These are phyloP conservation scores for Eueremaeus valkanovi DNA, from an alignment of 2,888 invertebrate species.

Conservation along the genomic window DNA sequence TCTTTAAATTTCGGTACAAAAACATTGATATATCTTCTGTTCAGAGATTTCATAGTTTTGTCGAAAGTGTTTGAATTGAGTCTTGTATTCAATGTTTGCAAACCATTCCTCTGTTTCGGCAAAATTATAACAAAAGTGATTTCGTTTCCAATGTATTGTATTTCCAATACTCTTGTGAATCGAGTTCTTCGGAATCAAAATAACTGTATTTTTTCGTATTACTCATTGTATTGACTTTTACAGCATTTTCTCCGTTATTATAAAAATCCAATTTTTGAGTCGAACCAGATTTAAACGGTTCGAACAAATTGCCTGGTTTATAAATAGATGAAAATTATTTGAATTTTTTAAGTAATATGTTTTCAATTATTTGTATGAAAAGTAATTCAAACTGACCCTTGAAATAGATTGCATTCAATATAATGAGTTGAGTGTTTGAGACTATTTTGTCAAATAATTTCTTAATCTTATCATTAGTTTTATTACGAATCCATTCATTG, in stretches of 20 bases:
- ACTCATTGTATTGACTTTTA: not conserved
- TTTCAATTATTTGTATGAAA: too few species aligned
- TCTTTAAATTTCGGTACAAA: not conserved
- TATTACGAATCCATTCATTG: not conserved
- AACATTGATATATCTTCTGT: not conserved
- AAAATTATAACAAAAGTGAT: conserved; percentile 17
- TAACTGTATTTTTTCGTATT: not conserved
- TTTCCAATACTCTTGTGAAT: not conserved
- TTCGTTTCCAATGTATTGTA: not conserved
- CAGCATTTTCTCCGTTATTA: not conserved
- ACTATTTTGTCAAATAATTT: not conserved
- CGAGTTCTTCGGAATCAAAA: not conserved
- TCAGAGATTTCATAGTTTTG: not conserved
- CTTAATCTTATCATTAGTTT: conserved; percentile 2
- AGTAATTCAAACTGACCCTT: too few species aligned
- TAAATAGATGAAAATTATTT: too few species aligned
- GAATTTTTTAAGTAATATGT: too few species aligned
- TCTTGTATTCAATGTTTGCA: not conserved
- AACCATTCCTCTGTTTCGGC: not conserved
- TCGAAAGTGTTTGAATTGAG: not conserved
- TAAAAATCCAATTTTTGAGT: not conserved
- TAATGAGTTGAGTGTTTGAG: not conserved
- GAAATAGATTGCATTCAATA: not conserved
- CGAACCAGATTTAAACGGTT: not conserved
- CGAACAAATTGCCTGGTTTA: not conserved